Conservation (phyloP, 35 echinoderm and acorn worm genomes). For the Amphiura filiformis region DNA sequence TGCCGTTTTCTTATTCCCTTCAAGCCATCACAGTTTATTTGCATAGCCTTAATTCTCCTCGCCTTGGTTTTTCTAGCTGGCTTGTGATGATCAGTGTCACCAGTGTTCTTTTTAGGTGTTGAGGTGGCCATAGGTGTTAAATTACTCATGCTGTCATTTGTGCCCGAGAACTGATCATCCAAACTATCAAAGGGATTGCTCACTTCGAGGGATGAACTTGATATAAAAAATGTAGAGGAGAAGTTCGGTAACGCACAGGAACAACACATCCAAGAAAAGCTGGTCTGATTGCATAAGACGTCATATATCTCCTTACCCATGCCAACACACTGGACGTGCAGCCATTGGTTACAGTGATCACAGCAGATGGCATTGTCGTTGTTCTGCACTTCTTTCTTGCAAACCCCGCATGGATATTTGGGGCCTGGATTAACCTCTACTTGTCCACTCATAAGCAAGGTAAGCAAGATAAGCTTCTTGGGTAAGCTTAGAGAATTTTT, state of each 20-base stretch:
- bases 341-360: conserved; percentile 18
- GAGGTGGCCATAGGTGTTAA: conserved; percentile 1
- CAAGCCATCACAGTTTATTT: conserved; percentile 39
- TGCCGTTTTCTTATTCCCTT: background rate
- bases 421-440: conserved; percentile 29
- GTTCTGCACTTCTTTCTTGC: background rate
- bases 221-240: conserved; percentile 3
- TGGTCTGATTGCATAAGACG: background rate
- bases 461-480: background rate
- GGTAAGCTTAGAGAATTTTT: background rate
- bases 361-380: conserved; percentile 6
- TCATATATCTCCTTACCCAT: conserved; percentile 22
- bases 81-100: background rate
- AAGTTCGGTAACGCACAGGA: conserved; percentile 17
- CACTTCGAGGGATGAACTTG: background rate
- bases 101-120: background rate
- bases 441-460: conserved; percentile 29
- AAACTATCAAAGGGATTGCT: background rate
- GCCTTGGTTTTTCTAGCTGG: background rate
- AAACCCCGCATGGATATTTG: conserved; percentile 5
- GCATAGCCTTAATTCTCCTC: conserved; percentile 24
- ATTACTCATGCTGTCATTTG: background rate
- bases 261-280: conserved; percentile 27
- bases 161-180: background rate
- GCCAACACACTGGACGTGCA: conserved; percentile 10